phyloP scores from a whole-genome alignment of 2,888 invertebrate species.

The Melieria omissa region DNA sequence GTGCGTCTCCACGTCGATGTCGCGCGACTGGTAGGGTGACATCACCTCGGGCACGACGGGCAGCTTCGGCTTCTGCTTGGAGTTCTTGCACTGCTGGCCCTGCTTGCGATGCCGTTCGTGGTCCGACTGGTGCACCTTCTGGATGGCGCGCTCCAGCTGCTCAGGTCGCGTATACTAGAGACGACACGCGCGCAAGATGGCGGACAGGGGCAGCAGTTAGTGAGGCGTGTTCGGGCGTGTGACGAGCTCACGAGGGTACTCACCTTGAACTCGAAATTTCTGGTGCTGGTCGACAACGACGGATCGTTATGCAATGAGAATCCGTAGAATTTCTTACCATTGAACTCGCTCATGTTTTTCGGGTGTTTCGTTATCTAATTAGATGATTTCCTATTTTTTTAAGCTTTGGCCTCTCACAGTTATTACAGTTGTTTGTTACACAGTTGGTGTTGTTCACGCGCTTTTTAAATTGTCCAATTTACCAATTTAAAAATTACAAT shows the following conservation, averaged over 20 bases:
- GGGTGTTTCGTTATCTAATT: not conserved
- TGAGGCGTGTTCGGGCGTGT: not conserved
- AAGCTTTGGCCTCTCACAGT: slow-evolving; percentile 4
- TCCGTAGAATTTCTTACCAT: slow-evolving; percentile 48
- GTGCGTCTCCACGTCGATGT: slow-evolving; percentile 54
- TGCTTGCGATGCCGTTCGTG: slow-evolving; percentile 36
- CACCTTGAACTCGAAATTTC: slow-evolving; percentile 53
- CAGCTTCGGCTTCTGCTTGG: slow-evolving; percentile 46
- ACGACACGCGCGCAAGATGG: not conserved
- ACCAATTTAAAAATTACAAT: slow-evolving; percentile 25
- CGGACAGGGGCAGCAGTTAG: not conserved
- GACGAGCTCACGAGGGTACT: not conserved
- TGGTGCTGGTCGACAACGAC: slow-evolving; percentile 47
- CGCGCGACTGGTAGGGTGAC: slow-evolving; percentile 45
- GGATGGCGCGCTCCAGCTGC: slow-evolving; percentile 49
- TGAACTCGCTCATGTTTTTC: slow-evolving; percentile 46
- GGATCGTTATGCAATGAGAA: slow-evolving; percentile 49
- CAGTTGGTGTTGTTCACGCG: slow-evolving; percentile 19
- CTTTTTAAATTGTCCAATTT: slow-evolving; percentile 14
- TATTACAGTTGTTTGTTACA: not conserved
- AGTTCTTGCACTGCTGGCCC: slow-evolving; percentile 40
- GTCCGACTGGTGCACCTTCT: slow-evolving; percentile 46
- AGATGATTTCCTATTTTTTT: not conserved
- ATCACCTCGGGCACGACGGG: slow-evolving; percentile 37
- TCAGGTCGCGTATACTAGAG: slow-evolving; percentile 46